Base-by-base conservation (phyloP, 2,797 vertebrate genomes). In the Sebastes variabilis region DNA sequence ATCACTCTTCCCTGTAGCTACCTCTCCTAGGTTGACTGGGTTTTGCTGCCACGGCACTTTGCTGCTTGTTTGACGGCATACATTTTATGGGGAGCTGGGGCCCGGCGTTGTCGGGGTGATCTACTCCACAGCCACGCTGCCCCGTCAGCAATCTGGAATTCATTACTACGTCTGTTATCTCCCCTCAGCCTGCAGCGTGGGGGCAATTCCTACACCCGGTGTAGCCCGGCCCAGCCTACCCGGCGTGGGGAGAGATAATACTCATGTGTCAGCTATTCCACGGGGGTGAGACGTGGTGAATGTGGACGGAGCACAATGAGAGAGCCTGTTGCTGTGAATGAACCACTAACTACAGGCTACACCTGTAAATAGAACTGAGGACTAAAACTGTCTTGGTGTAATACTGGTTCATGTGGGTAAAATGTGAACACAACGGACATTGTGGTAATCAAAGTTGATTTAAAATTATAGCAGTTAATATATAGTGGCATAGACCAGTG, bases 91-190 rank as follows among this genome's bases (percentile, higher is more conserved):
- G 90, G 77, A 86, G 82, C 86, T 64, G 90, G 79, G 86, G 88
- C 79, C 88, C 79, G 91, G 87, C 46, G 90, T 90, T 93, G 94
- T 94, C 81, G 76, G 85, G 92, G 92, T 93, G 95, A 94, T 93
- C 91, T 93, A 93, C 90, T 86, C 82, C 71, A 59, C 88, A 83
- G 86, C 89, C 6, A 2, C 65, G 91, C 69, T 88, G 91, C 92
- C 89, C 80, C 79, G 95, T 96, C 96, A 97, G 95, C 95, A 95
- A 95, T 95, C 96, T 97, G 97, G 97, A 97, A 97, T 97, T 96
- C 95, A 96, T 96, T 96, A 96, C 83, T 74, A 93, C 84, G 95
- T 96, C 95, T 96, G 95, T 95, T 97, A 97, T 97, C 96, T 96
- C 95, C 96, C 91, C 85, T 80, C 89, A 95, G 95, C 96, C 89